These are phyloP conservation scores for Lates japonicus DNA, from an alignment of 2,797 vertebrate species.

Conservation along the genomic window DNA sequence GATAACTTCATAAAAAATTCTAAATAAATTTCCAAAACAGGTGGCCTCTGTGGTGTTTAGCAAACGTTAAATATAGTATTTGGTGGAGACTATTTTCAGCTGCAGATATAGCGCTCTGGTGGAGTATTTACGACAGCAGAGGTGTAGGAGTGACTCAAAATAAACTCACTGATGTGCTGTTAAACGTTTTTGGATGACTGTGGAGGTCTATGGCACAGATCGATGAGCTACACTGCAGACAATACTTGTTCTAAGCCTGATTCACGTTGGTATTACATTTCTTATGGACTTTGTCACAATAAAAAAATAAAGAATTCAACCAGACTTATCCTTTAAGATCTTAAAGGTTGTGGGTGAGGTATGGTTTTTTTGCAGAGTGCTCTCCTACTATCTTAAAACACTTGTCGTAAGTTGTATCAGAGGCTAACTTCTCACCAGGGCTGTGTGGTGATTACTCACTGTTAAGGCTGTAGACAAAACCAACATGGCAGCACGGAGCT, in stretches of 20 bases:
- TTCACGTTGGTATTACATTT: background rate
- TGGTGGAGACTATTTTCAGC: slow-evolving; percentile 1
- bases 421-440: slow-evolving; percentile 24
- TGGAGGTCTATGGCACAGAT: background rate
- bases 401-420: background rate
- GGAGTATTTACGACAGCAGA: background rate
- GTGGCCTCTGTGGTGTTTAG: too few species aligned
- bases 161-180: background rate
- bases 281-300: slow-evolving; percentile 17
- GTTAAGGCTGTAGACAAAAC: slow-evolving; percentile 67
- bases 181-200: background rate
- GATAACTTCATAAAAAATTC: background rate
- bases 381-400: slow-evolving; percentile 28
- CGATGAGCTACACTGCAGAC: background rate
- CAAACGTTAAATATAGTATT: background rate
- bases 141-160: background rate
- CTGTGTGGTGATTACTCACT: slow-evolving; percentile 37
- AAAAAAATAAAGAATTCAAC: slow-evolving; percentile 24
- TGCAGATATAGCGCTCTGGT: background rate
- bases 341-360: slow-evolving; percentile 67
- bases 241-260: background rate
- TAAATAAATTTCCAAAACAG: background rate
- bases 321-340: slow-evolving; percentile 54
- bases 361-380: slow-evolving; percentile 57
- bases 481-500: slow-evolving; percentile 70